A percentile compares a stretch with the other conserved stretches of the same genome.
Conservation (phyloP, 2,888 invertebrate genomes). For the Drosophila formosana region DNA sequence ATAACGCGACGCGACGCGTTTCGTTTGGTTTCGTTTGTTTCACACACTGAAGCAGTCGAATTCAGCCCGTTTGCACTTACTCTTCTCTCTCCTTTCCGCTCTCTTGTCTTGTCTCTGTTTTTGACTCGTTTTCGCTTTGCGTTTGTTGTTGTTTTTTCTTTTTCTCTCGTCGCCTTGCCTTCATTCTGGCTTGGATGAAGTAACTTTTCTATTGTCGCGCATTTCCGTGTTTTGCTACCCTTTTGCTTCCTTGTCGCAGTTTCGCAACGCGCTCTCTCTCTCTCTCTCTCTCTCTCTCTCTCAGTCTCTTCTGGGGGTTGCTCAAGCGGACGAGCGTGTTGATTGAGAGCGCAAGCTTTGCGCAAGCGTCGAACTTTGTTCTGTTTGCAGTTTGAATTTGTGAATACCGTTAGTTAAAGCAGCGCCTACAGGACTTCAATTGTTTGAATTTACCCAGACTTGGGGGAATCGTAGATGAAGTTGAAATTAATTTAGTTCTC, state of each 20-base stretch:
- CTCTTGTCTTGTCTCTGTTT: constrained; percentile 47
- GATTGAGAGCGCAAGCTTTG: constrained; percentile 29
- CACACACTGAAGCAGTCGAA: constrained; percentile 42
- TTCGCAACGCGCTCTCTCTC: constrained; percentile 16
- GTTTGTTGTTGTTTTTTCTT: constrained; percentile 33
- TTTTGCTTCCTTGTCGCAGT: constrained; percentile 63
- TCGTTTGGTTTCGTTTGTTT: constrained; percentile 66
- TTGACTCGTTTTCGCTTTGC: constrained; percentile 31
- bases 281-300: constrained; percentile 6
- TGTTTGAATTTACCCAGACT: neutral
- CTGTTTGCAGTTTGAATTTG: constrained; percentile 33
- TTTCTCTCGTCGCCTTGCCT: constrained; percentile 21
- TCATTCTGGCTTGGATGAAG: constrained; percentile 49
- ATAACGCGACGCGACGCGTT: constrained; percentile 59
- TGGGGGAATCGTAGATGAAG: neutral
- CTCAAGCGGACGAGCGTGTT: neutral
- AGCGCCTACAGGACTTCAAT: neutral
- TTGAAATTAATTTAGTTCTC: neutral
- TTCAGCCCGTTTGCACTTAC: constrained; percentile 8
- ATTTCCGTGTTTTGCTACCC: constrained; percentile 79
- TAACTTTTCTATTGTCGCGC: constrained; percentile 67
- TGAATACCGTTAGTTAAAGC: constrained; percentile 40
- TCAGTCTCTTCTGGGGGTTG: constrained; percentile 29
- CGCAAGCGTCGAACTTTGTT: constrained; percentile 33
- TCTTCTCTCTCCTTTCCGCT: neutral